These are phyloP conservation scores for Pectinophora gossypiella DNA, from an alignment of 1,140 invertebrate genomes.

Conservation along the genomic window DNA sequence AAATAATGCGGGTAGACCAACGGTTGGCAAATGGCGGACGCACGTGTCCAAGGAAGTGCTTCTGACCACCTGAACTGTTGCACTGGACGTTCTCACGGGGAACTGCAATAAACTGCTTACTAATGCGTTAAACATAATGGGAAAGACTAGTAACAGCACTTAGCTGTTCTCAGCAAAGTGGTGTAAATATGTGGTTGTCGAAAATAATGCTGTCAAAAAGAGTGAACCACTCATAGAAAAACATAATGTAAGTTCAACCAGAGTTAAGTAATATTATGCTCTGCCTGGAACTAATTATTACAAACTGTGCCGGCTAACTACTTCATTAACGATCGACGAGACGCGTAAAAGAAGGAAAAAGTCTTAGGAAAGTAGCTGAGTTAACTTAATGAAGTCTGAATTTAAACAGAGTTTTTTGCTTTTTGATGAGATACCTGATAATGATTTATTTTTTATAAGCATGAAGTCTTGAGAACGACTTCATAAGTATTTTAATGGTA, in stretches of 20 bases:
- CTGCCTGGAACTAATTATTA: background rate
- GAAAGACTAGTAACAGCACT: conserved; percentile 34
- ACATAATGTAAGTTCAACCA: background rate
- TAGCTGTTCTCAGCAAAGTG: conserved; percentile 17
- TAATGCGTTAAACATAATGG: conserved; percentile 39
- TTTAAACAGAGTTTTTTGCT: no score
- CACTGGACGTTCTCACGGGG: conserved; percentile 51
- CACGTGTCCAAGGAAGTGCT: conserved; percentile 53
- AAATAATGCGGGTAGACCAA: conserved; percentile 52
- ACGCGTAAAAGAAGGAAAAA: background rate
- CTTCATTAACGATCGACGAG: background rate
- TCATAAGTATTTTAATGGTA: no score
- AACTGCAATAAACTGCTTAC: conserved; percentile 24
- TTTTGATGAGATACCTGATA: no score
- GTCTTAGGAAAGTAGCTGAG: no score
- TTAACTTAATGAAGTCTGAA: no score
- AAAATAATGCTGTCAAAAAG: no score
- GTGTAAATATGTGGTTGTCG: no score
- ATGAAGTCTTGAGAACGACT: no score
- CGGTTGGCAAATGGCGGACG: conserved; percentile 45
- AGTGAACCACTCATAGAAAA: no score
- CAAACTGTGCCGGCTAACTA: background rate
- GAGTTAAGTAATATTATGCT: background rate
- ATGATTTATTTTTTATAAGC: no score
- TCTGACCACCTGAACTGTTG: conserved; percentile 43